These are phyloP conservation scores for Alexandromys fortis DNA, from an alignment of 2,113 vertebrate genomes.

Conservation along the genomic window DNA sequence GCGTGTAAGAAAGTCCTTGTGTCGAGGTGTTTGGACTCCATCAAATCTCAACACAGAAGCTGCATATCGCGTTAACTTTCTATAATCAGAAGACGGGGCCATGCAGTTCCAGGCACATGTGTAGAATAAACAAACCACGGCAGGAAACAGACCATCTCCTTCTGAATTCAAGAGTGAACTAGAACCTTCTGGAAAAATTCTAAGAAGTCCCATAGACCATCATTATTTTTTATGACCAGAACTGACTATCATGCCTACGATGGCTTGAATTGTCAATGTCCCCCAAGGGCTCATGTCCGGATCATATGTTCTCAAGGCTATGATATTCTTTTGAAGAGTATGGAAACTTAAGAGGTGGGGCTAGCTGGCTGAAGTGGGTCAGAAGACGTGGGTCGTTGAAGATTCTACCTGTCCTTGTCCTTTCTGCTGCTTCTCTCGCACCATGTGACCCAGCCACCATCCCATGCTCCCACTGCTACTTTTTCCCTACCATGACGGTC, in stretches of 20 bases:
- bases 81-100: not conserved
- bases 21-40: not conserved
- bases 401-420: not conserved
- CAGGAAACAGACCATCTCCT: not conserved
- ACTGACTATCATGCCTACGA: no score
- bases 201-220: not conserved
- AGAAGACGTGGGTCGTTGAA: not conserved
- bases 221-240: not conserved
- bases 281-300: not conserved
- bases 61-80: not conserved
- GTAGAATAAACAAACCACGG: not conserved
- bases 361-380: not conserved
- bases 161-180: not conserved
- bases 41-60: not conserved
- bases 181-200: conserved; percentile 19
- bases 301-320: not conserved
- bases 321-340: not conserved
- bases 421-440: not conserved
- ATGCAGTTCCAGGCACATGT: not conserved
- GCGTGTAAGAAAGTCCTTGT: not conserved
- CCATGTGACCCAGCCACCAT: not conserved
- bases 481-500: not conserved
- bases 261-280: not conserved
- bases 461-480: not conserved
- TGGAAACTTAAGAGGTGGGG: not conserved